Conservation (phyloP, 2,113 vertebrate species). For the Sialia sialis region DNA sequence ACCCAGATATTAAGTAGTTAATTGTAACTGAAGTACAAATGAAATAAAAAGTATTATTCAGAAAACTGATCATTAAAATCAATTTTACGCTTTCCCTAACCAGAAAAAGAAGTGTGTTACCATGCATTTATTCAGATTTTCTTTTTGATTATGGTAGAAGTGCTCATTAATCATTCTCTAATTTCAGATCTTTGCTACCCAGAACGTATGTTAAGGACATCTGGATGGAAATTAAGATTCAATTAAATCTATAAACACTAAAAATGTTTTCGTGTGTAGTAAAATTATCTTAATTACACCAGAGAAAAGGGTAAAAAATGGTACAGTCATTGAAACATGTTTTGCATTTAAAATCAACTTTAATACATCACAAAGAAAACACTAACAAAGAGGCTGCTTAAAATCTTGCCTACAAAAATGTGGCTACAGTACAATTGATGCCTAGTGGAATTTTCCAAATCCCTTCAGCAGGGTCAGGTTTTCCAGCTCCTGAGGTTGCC, state of each 20-base stretch:
- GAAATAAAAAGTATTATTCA: not conserved
- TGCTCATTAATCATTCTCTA: slow-evolving; percentile 9
- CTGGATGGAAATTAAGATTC: slow-evolving; percentile 34
- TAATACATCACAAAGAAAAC: not conserved
- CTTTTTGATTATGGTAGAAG: not conserved
- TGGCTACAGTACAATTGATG: not conserved
- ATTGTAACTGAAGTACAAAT: not conserved
- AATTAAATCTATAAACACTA: slow-evolving; percentile 42
- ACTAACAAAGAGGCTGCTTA: not conserved
- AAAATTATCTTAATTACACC: slow-evolving; percentile 40
- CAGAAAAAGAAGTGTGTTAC: not conserved
- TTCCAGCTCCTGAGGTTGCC: not conserved
- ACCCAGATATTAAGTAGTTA: not conserved
- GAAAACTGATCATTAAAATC: not conserved
- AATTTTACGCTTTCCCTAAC: not conserved
- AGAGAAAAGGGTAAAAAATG: not conserved
- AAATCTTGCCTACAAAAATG: not conserved
- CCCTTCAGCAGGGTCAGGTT: not conserved
- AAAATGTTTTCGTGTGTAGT: slow-evolving; percentile 14
- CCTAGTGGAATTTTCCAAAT: not conserved
- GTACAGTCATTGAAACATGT: not conserved
- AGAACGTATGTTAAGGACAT: slow-evolving; percentile 34
- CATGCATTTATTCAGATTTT: not conserved
- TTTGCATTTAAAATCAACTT: not conserved
- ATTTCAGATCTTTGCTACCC: slow-evolving; percentile 22